Conservation (phyloP, 2,113 vertebrate species). For the Gavialis gangeticus region DNA sequence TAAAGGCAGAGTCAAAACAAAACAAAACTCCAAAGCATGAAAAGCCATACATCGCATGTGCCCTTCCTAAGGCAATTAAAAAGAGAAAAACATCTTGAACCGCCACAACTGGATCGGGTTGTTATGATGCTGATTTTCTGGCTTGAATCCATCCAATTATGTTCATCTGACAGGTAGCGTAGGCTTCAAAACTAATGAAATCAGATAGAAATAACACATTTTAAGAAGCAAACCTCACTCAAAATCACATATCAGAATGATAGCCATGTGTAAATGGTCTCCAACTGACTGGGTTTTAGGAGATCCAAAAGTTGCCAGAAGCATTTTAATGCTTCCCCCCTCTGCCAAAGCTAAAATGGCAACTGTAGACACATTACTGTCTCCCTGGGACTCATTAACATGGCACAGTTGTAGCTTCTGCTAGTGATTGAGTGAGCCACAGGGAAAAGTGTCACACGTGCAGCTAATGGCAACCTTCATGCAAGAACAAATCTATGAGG, state of each 20-base stretch:
- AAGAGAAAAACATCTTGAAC: neutral
- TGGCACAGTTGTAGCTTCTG: neutral
- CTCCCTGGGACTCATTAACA: slow-evolving; percentile 75
- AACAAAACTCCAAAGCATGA: neutral
- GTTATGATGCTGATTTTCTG: neutral
- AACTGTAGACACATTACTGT: neutral
- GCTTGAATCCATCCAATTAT: fast-evolving
- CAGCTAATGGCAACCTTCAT: slow-evolving; percentile 1
- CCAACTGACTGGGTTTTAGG: slow-evolving; percentile 33
- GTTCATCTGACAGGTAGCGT: neutral
- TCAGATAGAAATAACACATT: neutral
- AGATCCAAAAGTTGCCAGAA: slow-evolving; percentile 32
- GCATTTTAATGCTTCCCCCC: slow-evolving; percentile 22
- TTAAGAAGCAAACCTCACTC: neutral
- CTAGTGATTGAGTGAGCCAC: neutral
- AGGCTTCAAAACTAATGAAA: neutral
- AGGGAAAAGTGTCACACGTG: slow-evolving; percentile 20
- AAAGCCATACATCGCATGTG: neutral
- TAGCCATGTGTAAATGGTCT: slow-evolving; percentile 37
- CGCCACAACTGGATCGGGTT: neutral
- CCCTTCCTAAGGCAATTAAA: neutral
- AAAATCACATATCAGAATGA: neutral
- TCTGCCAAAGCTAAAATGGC: slow-evolving; percentile 4
- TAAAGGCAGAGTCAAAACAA: neutral
- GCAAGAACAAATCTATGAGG: neutral